Conservation (phyloP, 2,888 invertebrate species). For the Drosophila borealis region DNA sequence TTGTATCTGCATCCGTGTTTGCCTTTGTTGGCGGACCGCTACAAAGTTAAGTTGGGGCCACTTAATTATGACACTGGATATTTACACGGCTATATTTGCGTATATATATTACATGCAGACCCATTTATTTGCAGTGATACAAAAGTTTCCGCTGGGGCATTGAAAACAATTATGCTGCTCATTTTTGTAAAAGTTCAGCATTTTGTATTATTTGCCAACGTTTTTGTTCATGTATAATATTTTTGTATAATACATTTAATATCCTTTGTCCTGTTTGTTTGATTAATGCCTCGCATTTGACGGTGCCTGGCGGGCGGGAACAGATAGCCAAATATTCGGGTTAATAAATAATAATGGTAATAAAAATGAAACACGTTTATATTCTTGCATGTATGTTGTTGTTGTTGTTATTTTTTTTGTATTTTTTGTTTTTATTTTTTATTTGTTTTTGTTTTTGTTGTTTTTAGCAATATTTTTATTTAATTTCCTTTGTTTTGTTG, state of each 20-base stretch:
- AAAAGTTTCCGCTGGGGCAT: slow-evolving; percentile 15
- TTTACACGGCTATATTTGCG: slow-evolving; percentile 49
- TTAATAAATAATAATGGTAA: slow-evolving; percentile 7
- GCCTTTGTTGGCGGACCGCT: slow-evolving; percentile 2
- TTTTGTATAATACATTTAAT: slow-evolving; percentile 14
- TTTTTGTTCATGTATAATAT: slow-evolving; percentile 1
- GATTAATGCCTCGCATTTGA: slow-evolving; percentile 19
- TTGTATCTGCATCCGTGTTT: slow-evolving; percentile 6
- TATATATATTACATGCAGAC: neutral
- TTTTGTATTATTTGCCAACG: slow-evolving; percentile 5
- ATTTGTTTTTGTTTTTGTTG: slow-evolving; percentile 29
- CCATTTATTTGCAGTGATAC: slow-evolving; percentile 10
- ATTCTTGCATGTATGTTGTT: slow-evolving; percentile 57
- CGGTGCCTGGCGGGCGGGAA: neutral
- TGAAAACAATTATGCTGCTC: slow-evolving; percentile 42
- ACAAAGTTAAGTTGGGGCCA: neutral
- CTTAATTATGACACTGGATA: slow-evolving; percentile 69
- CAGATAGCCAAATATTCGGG: neutral
- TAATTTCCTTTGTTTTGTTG: slow-evolving; percentile 74
- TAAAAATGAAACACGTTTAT: slow-evolving; percentile 50
- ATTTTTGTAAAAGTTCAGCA: slow-evolving; percentile 42
- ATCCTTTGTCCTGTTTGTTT: slow-evolving; percentile 23
- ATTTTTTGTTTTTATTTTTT: slow-evolving; percentile 34
- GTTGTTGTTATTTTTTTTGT: slow-evolving; percentile 44
- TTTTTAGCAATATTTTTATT: slow-evolving; percentile 77